phyloP scores from a whole-genome alignment of 64 coral and sea anemone species.

The Stichodactyla mertensii region DNA sequence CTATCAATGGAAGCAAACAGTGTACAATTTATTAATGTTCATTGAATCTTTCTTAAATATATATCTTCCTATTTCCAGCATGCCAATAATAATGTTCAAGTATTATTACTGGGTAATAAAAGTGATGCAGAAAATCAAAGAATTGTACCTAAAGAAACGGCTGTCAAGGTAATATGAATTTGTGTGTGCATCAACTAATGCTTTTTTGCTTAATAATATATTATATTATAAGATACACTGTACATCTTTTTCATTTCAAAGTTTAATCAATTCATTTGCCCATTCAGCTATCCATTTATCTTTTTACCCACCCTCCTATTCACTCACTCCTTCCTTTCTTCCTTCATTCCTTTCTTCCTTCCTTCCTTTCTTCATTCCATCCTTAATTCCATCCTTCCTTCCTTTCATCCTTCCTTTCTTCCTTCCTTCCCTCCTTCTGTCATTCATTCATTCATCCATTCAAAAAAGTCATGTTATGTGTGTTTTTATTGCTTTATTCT shows the following conservation, averaged over 20 bases:
- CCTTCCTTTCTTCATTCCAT: too few relatives aligned
- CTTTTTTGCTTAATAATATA: too few relatives aligned
- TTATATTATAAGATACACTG: too few relatives aligned
- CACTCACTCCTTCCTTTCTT: too few relatives aligned
- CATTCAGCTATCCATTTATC: background rate
- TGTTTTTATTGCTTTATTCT: background rate
- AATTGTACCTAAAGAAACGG: conserved; percentile 74
- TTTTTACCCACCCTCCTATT: too few relatives aligned
- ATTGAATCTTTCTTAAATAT: background rate
- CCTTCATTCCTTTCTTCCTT: too few relatives aligned
- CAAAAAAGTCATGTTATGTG: background rate
- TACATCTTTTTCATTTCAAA: too few relatives aligned
- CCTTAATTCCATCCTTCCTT: background rate
- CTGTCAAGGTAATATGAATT: conserved; percentile 50
- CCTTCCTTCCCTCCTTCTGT: background rate
- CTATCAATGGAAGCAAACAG: too few relatives aligned
- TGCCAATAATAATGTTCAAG: conserved; percentile 93
- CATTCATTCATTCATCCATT: background rate
- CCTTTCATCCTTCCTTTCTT: background rate
- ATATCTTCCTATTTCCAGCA: conserved; percentile 31
- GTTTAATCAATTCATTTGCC: background rate
- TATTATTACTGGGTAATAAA: conserved; percentile 88
- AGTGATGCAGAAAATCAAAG: conserved; percentile 91
- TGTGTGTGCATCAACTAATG: background rate
- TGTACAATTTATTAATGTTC: too few relatives aligned